Base-by-base conservation (phyloP, 2,113 vertebrate species). In the Stictonetta naevosa region DNA sequence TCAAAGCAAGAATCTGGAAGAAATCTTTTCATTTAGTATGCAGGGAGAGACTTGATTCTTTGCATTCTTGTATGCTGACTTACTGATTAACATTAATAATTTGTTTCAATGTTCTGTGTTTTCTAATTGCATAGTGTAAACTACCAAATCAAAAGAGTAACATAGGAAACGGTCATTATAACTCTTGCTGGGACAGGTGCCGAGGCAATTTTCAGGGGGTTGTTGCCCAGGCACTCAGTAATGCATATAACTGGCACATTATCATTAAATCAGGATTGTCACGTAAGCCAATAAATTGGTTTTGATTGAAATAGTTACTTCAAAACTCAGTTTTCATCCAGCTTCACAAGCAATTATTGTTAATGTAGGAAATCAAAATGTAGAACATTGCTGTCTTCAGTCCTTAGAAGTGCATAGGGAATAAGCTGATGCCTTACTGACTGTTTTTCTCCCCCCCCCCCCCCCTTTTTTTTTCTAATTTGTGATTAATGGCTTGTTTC, bases 1-100 rank as follows among this genome's bases (percentile, higher is more conserved):
- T 92, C 93, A 95, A 96, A 95, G 91, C 69, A 95, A 80, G 78
- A 96, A 94, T 92, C 81, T 95, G 86, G 36, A 79, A 87, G 81
- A 91, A 96, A 96, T 89, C 40, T 94, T 80, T 87, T 95, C 81
- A 82, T 89, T 88, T 92, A 71, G 46, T 38, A 74, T 67, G 69
- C 66, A 76, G 69, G 40, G 59, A 77, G n/a, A 95, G 74, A 67
- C 83, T 71, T 74, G 67, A 87, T 92, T 92, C 81, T 80, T 86
- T 62, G 64, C 55, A 85, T 94, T 96, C 84, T 85, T 91, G 17
- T 42, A 73, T 36, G 81, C 63, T 96, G 84, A 89, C 81, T 59
- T 89, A 66, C 50, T 42, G 31, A 94, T 83, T 92, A 90, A 60
- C 90, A 38, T 38, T 40, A 90, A 68, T 83, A 84, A 89, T 74